Base-by-base conservation (phyloP, 2,888 invertebrate species). In the Leucophenga montana region DNA sequence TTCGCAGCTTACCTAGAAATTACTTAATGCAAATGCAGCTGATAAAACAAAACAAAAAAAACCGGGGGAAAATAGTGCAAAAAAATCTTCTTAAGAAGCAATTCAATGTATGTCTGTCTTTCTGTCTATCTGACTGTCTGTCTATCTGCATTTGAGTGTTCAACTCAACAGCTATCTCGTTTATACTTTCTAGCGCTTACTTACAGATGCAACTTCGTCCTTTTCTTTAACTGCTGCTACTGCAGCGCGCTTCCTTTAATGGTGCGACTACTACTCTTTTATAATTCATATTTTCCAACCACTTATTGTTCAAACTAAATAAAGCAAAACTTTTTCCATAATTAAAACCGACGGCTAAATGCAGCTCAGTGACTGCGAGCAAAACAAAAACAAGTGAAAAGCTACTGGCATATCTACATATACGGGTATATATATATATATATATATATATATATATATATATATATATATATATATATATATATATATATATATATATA, bases 261-360 rank as follows among this genome's bases (percentile, higher is more conserved):
- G 31, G 0, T 57, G 59, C 59, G 59, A n/a, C n/a, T n/a, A n/a
- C 33, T 59, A 31, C 33, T 14, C 59, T 79, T 80, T 75, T 78
- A 77, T 77, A 74, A 80, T 80, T 80, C 81, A 80, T 80, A 80
- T 79, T 79, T 80, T 78, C 74, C 80, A 79, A 78, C 80, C 79
- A 80, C 79, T 79, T 80, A 80, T 80, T 80, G 79, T 80, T 80
- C 78, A 78, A 78, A 76, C 78, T 77, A 79, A 80, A 80, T 80
- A 81, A 81, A 79, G 81, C 79, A 80, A 80, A 81, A 80, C 80
- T 80, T 80, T 80, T 80, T 80, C 81, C 81, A 81, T 80, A 79
- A 80, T 80, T 80, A 81, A 80, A 78, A 80, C 76, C 75, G 77
- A 78, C 80, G 76, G 73, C 76, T 76, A 22, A 57, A 57, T 59